phyloP scores from a whole-genome alignment of 35 echinoderm and acorn worm genomes.

The Hemicentrotus pulcherrimus region DNA sequence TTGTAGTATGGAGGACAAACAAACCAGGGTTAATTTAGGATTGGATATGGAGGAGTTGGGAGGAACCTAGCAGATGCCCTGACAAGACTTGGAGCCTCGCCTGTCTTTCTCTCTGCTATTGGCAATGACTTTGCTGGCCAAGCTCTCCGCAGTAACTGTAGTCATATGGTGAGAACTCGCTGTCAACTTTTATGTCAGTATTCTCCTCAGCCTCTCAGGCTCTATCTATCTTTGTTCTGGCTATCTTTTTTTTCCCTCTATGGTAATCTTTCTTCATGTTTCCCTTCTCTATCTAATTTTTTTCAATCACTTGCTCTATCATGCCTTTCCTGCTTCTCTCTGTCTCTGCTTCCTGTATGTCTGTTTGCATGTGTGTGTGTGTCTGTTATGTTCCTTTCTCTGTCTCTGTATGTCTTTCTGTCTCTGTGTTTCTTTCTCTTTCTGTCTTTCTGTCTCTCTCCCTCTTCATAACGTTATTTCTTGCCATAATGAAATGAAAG shows the following conservation, averaged over 20 bases:
- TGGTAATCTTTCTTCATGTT: neutral
- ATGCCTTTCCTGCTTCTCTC: too few species aligned
- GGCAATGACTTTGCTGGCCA: constrained; percentile 76
- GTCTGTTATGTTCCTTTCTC: too few species aligned
- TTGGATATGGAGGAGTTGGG: constrained; percentile 80
- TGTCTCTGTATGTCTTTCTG: too few species aligned
- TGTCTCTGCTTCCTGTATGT: too few species aligned
- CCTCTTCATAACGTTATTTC: too few species aligned
- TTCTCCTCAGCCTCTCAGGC: neutral
- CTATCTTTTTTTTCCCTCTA: neutral
- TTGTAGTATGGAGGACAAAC: constrained; percentile 76
- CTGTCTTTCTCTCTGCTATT: constrained; percentile 78
- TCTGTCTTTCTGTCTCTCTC: too few species aligned
- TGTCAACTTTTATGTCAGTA: neutral
- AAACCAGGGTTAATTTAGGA: constrained; percentile 63
- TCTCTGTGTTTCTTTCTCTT: too few species aligned
- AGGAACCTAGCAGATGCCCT: constrained; percentile 89
- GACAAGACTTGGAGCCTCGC: constrained; percentile 61
- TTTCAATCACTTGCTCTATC: too few species aligned
- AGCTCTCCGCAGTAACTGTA: constrained; percentile 60
- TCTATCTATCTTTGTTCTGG: neutral
- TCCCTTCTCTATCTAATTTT: too few species aligned
- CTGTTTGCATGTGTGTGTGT: too few species aligned
- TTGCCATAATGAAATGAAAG: too few species aligned
- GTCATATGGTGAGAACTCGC: constrained; percentile 66